Evolutionary conservation across 2,888 invertebrate genomes (phyloP).

Genomic region (Neocrepidodera transversa): DNA sequence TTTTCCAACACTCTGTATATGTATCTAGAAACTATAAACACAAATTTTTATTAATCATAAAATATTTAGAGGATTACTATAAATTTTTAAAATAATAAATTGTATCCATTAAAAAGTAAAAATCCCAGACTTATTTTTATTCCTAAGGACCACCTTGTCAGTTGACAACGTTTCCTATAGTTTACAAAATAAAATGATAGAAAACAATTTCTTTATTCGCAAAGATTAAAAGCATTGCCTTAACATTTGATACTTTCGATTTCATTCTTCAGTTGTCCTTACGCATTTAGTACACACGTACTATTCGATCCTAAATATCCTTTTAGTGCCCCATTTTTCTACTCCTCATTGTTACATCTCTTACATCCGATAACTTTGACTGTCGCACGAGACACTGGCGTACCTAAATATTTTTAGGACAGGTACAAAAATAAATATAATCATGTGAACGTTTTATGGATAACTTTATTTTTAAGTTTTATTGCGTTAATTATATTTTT

Average conservation of each 20-base stretch:
- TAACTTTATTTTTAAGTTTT: too few relatives aligned
- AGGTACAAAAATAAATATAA: too few relatives aligned
- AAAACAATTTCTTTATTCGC: constrained; percentile 24
- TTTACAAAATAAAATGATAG: constrained; percentile 17
- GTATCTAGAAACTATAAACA: too few relatives aligned
- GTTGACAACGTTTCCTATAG: constrained; percentile 17
- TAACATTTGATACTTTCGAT: constrained; percentile 25
- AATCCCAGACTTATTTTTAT: too few relatives aligned
- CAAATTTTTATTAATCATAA: too few relatives aligned
- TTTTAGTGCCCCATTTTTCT: constrained; percentile 26
- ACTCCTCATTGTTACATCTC: constrained; percentile 19
- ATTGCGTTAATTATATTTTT: too few relatives aligned
- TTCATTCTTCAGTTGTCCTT: constrained; percentile 27
- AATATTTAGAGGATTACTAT: too few relatives aligned
- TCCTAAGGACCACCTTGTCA: constrained; percentile 24
- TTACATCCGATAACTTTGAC: constrained; percentile 1
- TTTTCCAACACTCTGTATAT: too few relatives aligned
- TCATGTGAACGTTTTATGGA: too few relatives aligned
- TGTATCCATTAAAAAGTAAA: too few relatives aligned
- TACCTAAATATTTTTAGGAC: neutral
- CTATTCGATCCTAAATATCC: constrained; percentile 28
- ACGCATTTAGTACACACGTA: constrained; percentile 30
- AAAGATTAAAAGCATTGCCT: constrained; percentile 20
- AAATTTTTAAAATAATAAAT: too few relatives aligned
- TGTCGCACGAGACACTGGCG: constrained; percentile 13